Conservation (phyloP, 2,888 invertebrate species). For the Caenorhabditis sp. region DNA sequence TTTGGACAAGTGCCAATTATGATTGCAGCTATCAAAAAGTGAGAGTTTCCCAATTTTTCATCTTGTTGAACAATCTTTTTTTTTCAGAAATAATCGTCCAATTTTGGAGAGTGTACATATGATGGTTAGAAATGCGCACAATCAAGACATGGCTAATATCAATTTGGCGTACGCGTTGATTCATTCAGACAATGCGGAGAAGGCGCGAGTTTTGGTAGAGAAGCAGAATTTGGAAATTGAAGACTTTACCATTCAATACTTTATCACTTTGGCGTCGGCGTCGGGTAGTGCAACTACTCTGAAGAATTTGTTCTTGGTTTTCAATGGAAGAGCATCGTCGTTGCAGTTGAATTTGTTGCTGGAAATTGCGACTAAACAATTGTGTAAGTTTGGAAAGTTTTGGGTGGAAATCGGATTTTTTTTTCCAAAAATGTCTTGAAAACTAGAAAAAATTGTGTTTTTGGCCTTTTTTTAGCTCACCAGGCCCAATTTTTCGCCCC, state of each 20-base stretch:
- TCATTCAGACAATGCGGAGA: slow-evolving; percentile 12
- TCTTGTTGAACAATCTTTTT: neutral
- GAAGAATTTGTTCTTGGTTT: slow-evolving; percentile 35
- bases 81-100: slow-evolving; percentile 13
- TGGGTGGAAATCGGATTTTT: no score
- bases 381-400: slow-evolving; percentile 31
- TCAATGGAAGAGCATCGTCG: slow-evolving; percentile 37
- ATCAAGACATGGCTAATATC: slow-evolving; percentile 24
- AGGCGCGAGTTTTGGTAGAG: slow-evolving; percentile 22
- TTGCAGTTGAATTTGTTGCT: slow-evolving; percentile 30
- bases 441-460: no score
- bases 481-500: no score
- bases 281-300: slow-evolving; percentile 10
- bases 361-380: slow-evolving; percentile 19
- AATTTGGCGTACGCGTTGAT: slow-evolving; percentile 38
- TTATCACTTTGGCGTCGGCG: slow-evolving; percentile 25
- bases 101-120: slow-evolving; percentile 27
- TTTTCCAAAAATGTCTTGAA: no score
- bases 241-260: slow-evolving; percentile 21
- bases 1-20: slow-evolving; percentile 41
- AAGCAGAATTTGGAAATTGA: slow-evolving; percentile 30
- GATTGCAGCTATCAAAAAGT: slow-evolving; percentile 30
- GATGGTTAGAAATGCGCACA: slow-evolving; percentile 31
- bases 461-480: no score
- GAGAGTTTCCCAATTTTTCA: neutral